Base-by-base conservation (phyloP, 2,888 invertebrate genomes). In the Eupithecia tripunctaria region DNA sequence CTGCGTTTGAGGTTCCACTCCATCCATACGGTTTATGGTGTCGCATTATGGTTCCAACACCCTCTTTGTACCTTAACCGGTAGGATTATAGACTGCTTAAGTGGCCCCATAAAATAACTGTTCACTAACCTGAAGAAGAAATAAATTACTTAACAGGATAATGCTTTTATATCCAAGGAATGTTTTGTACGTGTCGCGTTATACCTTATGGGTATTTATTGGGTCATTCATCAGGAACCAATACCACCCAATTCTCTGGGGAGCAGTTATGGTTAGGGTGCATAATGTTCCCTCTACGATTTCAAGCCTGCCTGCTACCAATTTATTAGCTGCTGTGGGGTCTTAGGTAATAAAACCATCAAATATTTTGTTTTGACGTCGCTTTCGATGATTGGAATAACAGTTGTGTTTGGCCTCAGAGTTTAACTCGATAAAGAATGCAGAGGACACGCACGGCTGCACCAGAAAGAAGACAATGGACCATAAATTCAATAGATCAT, bases 61-160 rank as follows among this genome's bases (percentile, higher is more conserved):
- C 92, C 92, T 88, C 87, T 86, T 92, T 90, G 89, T 91, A 79
- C 87, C 86, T 85, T 89, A 90, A 91, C 91, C 88, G 89, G 88
- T 82, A 76, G 88, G 91, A 92, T 94, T 93, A 93, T 93, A 87
- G 90, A 91, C 88, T 90, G 89, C 90, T 93, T 92, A 93, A 93
- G 92, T 92, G 90, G 89, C 82, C 80, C 88, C 88, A 93, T 93
- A 93, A 94, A 94, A 91, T 90, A 91, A 89, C 87, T 86, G 91
- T 89, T 88, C 88, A 86, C 85, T 86, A 92, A 92, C 92, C 91
- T 91, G 89, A 90, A 91, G 89, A 90, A 88, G 91, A 93, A 93
- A 94, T 94, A 94, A 93, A 94, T 94, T 94, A 93, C 92, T 91
- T 91, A 91, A 93, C 91, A 91, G 90, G 90, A 93, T 93, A 93